Evolutionary conservation across 2,797 vertebrate species (phyloP).

Genomic region (Hafferia zeledoni): DNA sequence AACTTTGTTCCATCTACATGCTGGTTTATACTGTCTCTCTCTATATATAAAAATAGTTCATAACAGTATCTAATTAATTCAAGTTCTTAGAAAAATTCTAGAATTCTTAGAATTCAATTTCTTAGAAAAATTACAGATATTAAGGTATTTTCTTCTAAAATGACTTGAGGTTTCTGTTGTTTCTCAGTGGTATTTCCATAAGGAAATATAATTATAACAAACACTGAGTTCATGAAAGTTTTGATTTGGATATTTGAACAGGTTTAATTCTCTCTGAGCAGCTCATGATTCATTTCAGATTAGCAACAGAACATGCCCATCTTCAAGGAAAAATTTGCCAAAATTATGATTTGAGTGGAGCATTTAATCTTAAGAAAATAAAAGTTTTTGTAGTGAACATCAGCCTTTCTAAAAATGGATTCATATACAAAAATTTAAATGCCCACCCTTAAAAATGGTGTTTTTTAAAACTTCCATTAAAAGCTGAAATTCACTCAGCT

Average conservation of each 20-base stretch:
- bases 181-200: background rate
- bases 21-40: background rate
- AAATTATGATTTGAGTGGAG: background rate
- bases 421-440: background rate
- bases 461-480: background rate
- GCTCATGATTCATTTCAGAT: background rate
- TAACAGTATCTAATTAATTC: background rate
- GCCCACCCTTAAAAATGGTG: background rate
- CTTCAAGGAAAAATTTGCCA: background rate
- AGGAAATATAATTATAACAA: background rate
- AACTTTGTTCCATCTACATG: background rate
- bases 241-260: background rate
- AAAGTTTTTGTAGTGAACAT: background rate
- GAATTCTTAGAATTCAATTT: background rate
- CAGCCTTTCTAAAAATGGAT: background rate
- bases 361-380: background rate
- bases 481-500: background rate
- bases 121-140: background rate
- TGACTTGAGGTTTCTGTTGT: background rate
- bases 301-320: background rate
- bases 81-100: background rate
- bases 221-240: background rate
- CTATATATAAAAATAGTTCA: background rate
- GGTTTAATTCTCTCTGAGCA: background rate
- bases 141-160: background rate